Evolutionary conservation across 2,888 invertebrate species (phyloP), one percentile per base, ranked within the genome.

Genomic region (Hirudinaria manillensis): DNA sequence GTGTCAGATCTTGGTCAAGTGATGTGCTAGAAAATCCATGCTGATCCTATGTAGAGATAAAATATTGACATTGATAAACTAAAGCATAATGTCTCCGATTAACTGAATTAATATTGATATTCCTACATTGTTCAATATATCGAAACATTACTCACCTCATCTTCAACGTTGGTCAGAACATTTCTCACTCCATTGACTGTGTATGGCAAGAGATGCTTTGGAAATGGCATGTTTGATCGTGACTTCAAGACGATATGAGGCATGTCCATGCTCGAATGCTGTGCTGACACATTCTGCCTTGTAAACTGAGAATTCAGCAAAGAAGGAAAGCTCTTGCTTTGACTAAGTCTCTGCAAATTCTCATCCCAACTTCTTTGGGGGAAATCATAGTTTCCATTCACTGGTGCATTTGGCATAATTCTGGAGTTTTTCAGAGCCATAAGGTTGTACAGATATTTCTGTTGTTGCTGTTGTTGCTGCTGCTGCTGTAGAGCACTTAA

Each of bases 171-270:
- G 4, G 56, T 6, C 3, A 56, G n/a, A 6, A 56, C 27, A 27
- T 56, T 56, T 16, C 27, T 56, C n/a, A 56, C 16, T 3, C 56
- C 56, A 56, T 27, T 32, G 27, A 67, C 29, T 6, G 29, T 32
- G 32, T 24, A 67, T 6, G 67, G 67, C 67, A 67, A 24, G 29
- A 67, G 32, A 67, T 67, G 67, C 34, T 67, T 67, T 29, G 67
- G 67, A 67, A 67, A 67, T 21, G 67, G 67, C 34, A 34, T 67
- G 34, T 67, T 67, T 21, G 67, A 21, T 67, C 67, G 29, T 67
- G 27, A 32, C 21, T 67, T 67, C 34, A 29, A 24, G 29, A 67
- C 34, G 7, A 32, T 27, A 61, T 61, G 61, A 61, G 61, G 61
- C 27, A 27, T 61, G 27, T 61, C 34, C 3, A 24, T 24, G 27